Conservation (phyloP, 2,113 vertebrate genomes). For the Malurus elegans region DNA sequence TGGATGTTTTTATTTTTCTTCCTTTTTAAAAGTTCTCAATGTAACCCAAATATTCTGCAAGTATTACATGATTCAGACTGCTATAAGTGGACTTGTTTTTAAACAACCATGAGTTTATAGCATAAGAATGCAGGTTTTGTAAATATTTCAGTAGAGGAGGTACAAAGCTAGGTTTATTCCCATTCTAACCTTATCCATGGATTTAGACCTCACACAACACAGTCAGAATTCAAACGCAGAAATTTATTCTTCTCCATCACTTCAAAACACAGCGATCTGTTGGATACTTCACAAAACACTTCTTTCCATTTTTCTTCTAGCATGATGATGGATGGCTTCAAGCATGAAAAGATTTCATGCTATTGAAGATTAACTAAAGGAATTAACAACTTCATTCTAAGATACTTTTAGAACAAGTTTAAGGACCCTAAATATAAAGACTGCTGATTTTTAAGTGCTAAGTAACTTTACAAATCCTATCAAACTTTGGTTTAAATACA, state of each 20-base stretch:
- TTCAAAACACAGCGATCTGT: not conserved
- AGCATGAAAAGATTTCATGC: not conserved
- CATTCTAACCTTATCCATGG: not conserved
- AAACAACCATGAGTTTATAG: not conserved
- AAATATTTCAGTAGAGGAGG: not conserved
- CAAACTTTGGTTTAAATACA: not conserved
- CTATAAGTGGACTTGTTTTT: not conserved
- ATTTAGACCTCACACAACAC: not conserved
- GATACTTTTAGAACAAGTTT: not conserved
- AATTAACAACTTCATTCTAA: not conserved
- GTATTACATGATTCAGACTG: not conserved
- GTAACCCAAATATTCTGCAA: not conserved
- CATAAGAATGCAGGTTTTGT: not conserved
- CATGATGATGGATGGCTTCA: not conserved
- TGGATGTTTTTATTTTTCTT: not conserved
- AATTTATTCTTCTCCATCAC: not conserved
- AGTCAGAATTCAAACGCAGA: not conserved
- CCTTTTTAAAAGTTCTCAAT: not conserved
- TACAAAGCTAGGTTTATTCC: not conserved
- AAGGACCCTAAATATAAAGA: not conserved
- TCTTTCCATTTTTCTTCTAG: not conserved
- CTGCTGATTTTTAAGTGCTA: not conserved
- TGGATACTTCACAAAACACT: not conserved
- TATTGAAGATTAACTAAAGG: not conserved
- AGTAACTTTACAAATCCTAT: not conserved